Evolutionary conservation across 2,797 vertebrate species (phyloP).

Genomic region (Hirundo rustica): DNA sequence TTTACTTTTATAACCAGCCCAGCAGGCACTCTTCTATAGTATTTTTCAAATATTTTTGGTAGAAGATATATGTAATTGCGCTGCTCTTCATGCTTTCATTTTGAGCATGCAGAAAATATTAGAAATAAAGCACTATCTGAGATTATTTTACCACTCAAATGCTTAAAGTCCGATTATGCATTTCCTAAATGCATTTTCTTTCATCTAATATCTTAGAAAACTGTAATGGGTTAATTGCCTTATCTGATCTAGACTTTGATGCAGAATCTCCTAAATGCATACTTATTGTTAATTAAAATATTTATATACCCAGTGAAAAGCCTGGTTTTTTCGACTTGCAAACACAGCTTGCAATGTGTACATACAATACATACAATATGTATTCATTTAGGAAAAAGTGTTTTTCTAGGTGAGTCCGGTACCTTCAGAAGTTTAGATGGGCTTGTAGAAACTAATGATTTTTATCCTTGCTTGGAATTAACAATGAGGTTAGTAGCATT

Average conservation of each 20-base stretch:
- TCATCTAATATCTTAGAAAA: not conserved
- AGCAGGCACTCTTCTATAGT: slow-evolving; percentile 41
- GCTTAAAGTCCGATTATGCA: not conserved
- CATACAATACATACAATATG: too few relatives aligned
- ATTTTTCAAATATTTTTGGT: slow-evolving; percentile 61
- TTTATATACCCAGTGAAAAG: slow-evolving; percentile 37
- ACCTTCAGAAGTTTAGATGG: slow-evolving; percentile 42
- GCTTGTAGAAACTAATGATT: slow-evolving; percentile 54
- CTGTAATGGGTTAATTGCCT: slow-evolving; percentile 64
- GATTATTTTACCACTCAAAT: slow-evolving; percentile 22
- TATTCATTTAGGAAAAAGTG: slow-evolving; percentile 57
- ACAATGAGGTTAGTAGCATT: not conserved
- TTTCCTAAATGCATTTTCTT: slow-evolving; percentile 48
- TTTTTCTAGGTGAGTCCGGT: slow-evolving; percentile 47
- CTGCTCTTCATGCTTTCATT: slow-evolving; percentile 41
- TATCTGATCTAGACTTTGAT: slow-evolving; percentile 54
- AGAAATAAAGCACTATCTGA: slow-evolving; percentile 12
- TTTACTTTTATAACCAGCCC: slow-evolving; percentile 65
- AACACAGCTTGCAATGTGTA: too few relatives aligned
- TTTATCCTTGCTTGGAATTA: slow-evolving; percentile 66
- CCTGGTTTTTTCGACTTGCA: slow-evolving; percentile 41
- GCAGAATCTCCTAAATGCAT: slow-evolving; percentile 54
- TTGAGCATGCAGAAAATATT: slow-evolving; percentile 29
- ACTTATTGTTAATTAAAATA: slow-evolving; percentile 67
- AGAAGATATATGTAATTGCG: not conserved